Evolutionary conservation across 2,888 invertebrate species (phyloP).

Genomic region (Cepaea hortensis): DNA sequence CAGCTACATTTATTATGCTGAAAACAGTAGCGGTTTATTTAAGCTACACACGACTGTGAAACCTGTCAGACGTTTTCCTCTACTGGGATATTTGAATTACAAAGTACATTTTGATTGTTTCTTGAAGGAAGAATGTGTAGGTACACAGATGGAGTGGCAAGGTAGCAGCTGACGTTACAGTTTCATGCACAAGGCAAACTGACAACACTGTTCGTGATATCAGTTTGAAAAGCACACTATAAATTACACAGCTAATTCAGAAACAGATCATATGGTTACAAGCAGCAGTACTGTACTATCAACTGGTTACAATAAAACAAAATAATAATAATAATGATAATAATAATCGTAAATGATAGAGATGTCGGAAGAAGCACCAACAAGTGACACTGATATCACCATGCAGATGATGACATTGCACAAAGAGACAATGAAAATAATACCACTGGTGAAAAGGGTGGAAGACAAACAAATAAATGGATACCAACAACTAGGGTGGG

Average conservation of each 20-base stretch:
- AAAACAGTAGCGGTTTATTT: neutral
- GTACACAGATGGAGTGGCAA: neutral
- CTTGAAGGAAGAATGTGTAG: neutral
- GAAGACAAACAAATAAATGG: neutral
- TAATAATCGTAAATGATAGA: neutral
- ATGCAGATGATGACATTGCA: slow-evolving; percentile 34
- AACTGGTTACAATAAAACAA: neutral
- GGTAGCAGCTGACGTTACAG: neutral
- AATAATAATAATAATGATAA: neutral
- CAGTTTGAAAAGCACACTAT: slow-evolving; percentile 1
- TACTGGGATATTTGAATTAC: neutral
- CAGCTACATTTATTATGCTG: neutral
- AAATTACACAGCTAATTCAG: neutral
- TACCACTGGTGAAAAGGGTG: neutral
- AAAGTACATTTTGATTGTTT: too few relatives aligned
- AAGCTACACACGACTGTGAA: neutral
- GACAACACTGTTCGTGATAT: neutral
- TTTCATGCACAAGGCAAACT: neutral
- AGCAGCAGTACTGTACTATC: neutral
- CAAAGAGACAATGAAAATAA: slow-evolving; percentile 30
- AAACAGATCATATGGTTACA: neutral
- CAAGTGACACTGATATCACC: slow-evolving; percentile 25
- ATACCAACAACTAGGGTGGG: neutral
- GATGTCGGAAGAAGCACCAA: slow-evolving; percentile 24
- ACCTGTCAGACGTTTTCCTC: neutral